A percentile compares a stretch with the other conserved stretches of the same genome.
Conservation (phyloP, 2,888 invertebrate species). For the Pharmacophagus antenor region DNA sequence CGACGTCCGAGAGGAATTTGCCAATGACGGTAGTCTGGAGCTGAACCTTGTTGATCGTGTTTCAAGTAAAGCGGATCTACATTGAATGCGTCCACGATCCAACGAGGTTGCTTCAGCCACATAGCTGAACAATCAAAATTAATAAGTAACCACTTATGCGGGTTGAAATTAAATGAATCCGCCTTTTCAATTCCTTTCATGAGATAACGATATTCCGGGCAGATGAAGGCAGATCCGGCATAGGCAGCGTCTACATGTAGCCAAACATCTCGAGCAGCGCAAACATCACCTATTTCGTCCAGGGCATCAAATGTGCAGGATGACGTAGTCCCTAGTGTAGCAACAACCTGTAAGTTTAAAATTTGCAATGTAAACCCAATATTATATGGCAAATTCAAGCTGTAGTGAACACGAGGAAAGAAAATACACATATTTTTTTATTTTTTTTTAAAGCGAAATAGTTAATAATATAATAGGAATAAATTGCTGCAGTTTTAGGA, state of each 20-base stretch:
- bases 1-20: constrained; percentile 96
- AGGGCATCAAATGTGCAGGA: constrained; percentile 96
- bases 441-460: too few species aligned
- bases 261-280: constrained; percentile 89
- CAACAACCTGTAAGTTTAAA: constrained; percentile 83
- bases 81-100: constrained; percentile 96
- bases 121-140: constrained; percentile 99
- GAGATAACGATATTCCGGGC: constrained; percentile 95
- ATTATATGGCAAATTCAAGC: too few species aligned
- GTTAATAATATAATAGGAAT: too few species aligned
- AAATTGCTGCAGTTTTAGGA: too few species aligned
- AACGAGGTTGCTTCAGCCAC: constrained; percentile 95
- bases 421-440: too few species aligned
- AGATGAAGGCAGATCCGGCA: constrained; percentile 97
- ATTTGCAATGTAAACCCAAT: neutral
- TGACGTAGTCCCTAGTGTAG: constrained; percentile 97
- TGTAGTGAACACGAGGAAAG: too few species aligned
- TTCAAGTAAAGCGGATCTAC: constrained; percentile 98
- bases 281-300: constrained; percentile 94
- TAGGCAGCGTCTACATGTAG: constrained; percentile 98
- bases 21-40: constrained; percentile 98
- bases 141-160: constrained; percentile 99
- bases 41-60: constrained; percentile 94
- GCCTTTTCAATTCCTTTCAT: constrained; percentile 94
- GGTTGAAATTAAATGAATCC: constrained; percentile 98